A percentile compares a stretch with the other conserved stretches of the same genome.
Conservation (phyloP, 2,888 invertebrate species). For the Linnaemya tessellans region DNA sequence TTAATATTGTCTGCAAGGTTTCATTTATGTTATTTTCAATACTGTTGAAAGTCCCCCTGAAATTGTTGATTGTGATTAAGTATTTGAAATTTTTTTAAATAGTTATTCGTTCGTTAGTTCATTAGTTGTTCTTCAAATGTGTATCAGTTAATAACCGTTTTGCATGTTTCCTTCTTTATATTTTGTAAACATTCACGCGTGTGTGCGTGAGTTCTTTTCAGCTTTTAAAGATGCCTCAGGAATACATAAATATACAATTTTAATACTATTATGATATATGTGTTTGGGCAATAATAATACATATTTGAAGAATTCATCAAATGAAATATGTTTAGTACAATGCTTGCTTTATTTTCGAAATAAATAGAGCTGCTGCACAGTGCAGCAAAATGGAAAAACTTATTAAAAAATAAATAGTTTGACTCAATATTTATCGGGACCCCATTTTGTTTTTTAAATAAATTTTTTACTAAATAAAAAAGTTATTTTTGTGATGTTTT, state of each 20-base stretch:
- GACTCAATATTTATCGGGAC: too few relatives aligned
- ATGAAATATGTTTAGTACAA: constrained; percentile 20
- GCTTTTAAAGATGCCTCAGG: constrained; percentile 33
- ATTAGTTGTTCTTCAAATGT: constrained; percentile 6
- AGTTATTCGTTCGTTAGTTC: neutral
- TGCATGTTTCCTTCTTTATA: constrained; percentile 34
- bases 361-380: constrained; percentile 15
- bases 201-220: constrained; percentile 34
- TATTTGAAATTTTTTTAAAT: constrained; percentile 18
- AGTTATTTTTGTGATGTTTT: too few relatives aligned
- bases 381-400: neutral
- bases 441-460: too few relatives aligned
- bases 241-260: constrained; percentile 50
- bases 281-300: neutral
- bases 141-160: constrained; percentile 40
- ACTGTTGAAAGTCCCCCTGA: constrained; percentile 15
- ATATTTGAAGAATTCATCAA: constrained; percentile 8
- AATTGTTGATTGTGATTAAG: constrained; percentile 15
- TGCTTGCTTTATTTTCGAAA: constrained; percentile 12
- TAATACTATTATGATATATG: neutral
- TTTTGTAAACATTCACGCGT: neutral
- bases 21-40: constrained; percentile 12
- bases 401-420: too few relatives aligned
- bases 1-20: constrained; percentile 30
- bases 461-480: too few relatives aligned